phyloP scores from a whole-genome alignment of 2,888 invertebrate species.

The Pegoplata infirma region DNA sequence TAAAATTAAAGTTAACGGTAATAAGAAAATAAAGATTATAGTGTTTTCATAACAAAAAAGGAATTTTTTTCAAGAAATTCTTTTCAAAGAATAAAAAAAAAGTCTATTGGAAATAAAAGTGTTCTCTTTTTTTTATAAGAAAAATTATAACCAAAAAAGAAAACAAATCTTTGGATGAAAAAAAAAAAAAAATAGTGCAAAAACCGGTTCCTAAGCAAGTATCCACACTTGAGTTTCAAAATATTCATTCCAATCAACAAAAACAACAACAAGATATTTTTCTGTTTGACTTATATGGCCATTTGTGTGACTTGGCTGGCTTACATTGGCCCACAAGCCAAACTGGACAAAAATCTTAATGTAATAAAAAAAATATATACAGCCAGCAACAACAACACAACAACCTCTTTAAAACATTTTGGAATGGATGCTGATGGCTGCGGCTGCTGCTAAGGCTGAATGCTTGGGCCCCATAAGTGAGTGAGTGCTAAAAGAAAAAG shows the following conservation, averaged over 20 bases:
- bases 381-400: conserved; percentile 32
- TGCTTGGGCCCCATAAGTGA: conserved; percentile 34
- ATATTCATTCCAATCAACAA: conserved; percentile 57
- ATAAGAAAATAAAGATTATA: background rate
- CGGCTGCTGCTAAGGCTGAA: conserved; percentile 9
- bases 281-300: conserved; percentile 54
- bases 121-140: conserved; percentile 41
- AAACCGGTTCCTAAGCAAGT: conserved; percentile 63
- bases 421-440: conserved; percentile 45
- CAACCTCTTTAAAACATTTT: conserved; percentile 32
- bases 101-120: conserved; percentile 16
- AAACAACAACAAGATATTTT: conserved; percentile 45
- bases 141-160: conserved; percentile 35
- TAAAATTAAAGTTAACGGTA: background rate
- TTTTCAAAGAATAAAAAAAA: conserved; percentile 7
- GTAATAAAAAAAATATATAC: conserved; percentile 43
- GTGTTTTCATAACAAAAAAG: conserved; percentile 7
- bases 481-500: conserved; percentile 44
- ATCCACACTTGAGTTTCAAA: conserved; percentile 57
- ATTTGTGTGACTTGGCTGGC: conserved; percentile 55
- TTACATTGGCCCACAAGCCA: conserved; percentile 62
- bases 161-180: conserved; percentile 55
- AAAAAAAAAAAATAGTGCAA: conserved; percentile 62
- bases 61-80: conserved; percentile 34
- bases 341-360: conserved; percentile 61